A percentile compares a stretch with the other conserved stretches of the same genome.
Conservation (phyloP, 2,888 invertebrate species). For the Hesperia comma region DNA sequence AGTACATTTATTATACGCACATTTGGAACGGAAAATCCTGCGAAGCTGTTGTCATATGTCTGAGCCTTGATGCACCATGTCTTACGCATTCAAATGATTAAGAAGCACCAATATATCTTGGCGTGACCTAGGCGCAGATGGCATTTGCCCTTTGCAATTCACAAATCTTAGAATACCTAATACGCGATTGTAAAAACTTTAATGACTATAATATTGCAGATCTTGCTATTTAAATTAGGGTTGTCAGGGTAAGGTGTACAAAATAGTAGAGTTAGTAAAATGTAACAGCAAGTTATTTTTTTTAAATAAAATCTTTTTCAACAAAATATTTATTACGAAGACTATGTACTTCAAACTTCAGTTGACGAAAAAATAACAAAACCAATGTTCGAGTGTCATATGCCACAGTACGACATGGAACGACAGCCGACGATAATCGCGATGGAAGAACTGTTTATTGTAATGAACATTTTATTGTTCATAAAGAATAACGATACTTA, state of each 20-base stretch:
- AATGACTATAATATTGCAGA: too few relatives aligned
- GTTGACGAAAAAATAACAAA: too few relatives aligned
- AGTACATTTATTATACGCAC: constrained; percentile 5
- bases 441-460: neutral
- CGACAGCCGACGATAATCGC: neutral
- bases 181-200: too few relatives aligned
- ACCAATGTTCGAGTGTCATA: neutral
- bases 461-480: neutral
- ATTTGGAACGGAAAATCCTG: constrained; percentile 23
- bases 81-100: neutral
- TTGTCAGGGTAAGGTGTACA: too few relatives aligned
- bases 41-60: neutral
- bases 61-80: neutral
- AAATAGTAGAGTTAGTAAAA: too few relatives aligned
- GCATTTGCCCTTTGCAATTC: too few relatives aligned
- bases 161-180: too few relatives aligned
- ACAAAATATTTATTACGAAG: too few relatives aligned
- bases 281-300: too few relatives aligned
- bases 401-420: neutral
- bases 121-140: neutral
- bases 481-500: too few relatives aligned
- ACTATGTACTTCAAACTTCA: neutral
- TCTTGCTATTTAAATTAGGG: too few relatives aligned
- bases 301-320: too few relatives aligned
- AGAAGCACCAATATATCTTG: neutral